Evolutionary conservation across 35 echinoderm and acorn worm species (phyloP).

Genomic region (Lytechinus pictus): DNA sequence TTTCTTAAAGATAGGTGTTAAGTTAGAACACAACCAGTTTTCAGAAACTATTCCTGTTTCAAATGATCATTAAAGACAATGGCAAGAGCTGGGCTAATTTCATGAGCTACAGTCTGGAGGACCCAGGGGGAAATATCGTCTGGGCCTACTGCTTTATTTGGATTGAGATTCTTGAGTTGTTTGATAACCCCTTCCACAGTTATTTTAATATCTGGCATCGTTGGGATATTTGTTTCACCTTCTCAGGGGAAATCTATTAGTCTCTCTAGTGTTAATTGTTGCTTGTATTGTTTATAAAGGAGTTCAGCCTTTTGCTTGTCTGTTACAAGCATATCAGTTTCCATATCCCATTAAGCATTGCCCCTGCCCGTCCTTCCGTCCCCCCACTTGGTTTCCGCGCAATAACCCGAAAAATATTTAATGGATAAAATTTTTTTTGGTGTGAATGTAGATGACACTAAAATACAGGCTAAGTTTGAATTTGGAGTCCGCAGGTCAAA

Average conservation of each 20-base stretch:
- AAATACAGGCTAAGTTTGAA: too few species aligned
- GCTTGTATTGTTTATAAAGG: neutral
- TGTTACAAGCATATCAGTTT: too few species aligned
- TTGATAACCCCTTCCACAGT: neutral
- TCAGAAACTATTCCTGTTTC: neutral
- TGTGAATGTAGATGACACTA: too few species aligned
- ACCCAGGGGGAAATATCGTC: neutral
- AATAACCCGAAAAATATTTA: too few species aligned
- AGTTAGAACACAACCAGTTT: neutral
- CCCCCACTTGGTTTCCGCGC: too few species aligned
- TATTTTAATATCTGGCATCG: neutral
- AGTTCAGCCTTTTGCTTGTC: too few species aligned
- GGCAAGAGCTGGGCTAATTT: neutral
- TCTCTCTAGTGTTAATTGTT: neutral
- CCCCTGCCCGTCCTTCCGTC: too few species aligned
- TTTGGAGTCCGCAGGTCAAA: too few species aligned
- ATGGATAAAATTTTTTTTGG: too few species aligned
- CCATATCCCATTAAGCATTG: too few species aligned
- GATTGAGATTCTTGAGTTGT: neutral
- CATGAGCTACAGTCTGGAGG: neutral
- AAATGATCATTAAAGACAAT: neutral
- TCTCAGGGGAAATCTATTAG: neutral
- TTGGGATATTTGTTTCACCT: neutral
- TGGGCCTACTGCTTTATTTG: neutral
- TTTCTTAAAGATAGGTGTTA: neutral